phyloP scores from a whole-genome alignment of 2,113 vertebrate species.

The Ptyas mucosa region DNA sequence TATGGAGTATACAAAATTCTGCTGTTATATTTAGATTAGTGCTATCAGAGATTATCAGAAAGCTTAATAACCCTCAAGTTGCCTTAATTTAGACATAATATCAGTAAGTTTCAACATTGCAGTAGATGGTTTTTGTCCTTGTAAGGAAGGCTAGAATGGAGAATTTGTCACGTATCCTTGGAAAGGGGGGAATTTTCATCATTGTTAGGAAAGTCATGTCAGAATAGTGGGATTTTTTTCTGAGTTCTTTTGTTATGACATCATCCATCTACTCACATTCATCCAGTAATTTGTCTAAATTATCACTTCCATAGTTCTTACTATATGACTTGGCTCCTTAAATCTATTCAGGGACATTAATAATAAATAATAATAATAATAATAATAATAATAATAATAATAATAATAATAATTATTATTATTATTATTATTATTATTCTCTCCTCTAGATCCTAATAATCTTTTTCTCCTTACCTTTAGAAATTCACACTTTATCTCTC shows the following conservation, averaged over 20 bases:
- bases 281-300: background rate
- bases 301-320: background rate
- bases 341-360: background rate
- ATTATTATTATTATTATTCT: too few species aligned
- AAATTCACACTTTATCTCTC: background rate
- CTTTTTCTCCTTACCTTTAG: background rate
- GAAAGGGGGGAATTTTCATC: background rate
- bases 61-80: background rate
- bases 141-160: background rate
- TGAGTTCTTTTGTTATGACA: background rate
- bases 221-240: background rate
- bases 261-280: background rate
- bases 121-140: background rate
- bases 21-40: background rate
- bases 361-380: too few species aligned
- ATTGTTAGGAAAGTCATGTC: background rate
- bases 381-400: too few species aligned
- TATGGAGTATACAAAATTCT: background rate
- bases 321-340: background rate
- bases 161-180: background rate
- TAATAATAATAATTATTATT: too few species aligned
- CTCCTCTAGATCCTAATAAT: background rate
- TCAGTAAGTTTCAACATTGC: background rate
- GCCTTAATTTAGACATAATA: background rate
- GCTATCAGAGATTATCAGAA: background rate